Conservation (phyloP, 2,113 vertebrate species). For the Cottus gobio region DNA sequence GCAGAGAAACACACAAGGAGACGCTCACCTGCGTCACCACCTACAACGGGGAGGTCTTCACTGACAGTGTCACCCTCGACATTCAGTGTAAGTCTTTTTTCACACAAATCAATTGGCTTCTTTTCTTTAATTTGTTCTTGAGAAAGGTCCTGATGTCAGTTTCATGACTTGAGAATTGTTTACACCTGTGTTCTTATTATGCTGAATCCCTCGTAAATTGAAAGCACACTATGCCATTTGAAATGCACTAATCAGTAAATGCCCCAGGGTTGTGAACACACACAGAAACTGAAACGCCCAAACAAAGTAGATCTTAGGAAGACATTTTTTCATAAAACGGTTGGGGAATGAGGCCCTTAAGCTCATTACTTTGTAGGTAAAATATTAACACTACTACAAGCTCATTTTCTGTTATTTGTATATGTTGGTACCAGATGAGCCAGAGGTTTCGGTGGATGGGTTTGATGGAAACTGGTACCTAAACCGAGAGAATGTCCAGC, state of each 20-base stretch:
- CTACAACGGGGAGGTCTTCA: slow-evolving; percentile 90
- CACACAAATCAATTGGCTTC: neutral
- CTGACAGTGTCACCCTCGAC: slow-evolving; percentile 90
- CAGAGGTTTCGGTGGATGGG: slow-evolving; percentile 93
- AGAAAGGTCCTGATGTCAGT: neutral
- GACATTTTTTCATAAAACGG: neutral
- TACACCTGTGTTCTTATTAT: neutral
- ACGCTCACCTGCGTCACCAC: slow-evolving; percentile 91
- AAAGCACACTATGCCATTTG: neutral
- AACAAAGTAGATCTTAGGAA: neutral
- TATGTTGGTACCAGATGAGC: slow-evolving; percentile 86
- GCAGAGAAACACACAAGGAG: slow-evolving; percentile 89
- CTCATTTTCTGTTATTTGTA: neutral
- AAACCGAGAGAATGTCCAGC: slow-evolving; percentile 91
- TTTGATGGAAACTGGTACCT: slow-evolving; percentile 98
- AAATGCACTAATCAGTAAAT: neutral
- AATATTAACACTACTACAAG: neutral
- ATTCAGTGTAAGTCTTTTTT: slow-evolving; percentile 90
- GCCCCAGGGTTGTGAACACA: neutral
- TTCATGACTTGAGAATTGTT: neutral
- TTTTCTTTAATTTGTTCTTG: neutral
- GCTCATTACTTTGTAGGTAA: neutral
- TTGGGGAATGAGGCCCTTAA: neutral
- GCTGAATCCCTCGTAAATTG: neutral
- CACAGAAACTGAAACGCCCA: neutral